Conservation (phyloP, 2,797 vertebrate species). For the Oreochromis mossambicus region DNA sequence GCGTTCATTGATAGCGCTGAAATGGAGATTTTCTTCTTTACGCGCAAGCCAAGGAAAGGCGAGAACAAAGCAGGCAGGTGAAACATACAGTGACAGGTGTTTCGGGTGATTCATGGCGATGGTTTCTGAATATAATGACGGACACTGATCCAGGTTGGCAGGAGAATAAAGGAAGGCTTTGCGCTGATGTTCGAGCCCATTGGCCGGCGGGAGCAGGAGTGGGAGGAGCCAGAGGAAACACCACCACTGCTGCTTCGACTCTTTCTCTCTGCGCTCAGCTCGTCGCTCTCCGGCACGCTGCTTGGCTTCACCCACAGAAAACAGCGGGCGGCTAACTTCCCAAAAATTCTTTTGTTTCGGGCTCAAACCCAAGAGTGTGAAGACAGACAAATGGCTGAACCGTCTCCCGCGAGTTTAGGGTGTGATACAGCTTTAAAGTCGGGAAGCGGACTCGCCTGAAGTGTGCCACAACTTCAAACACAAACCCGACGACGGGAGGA, state of each 20-base stretch:
- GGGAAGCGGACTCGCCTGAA: conserved; percentile 13
- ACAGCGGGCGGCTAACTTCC: neutral
- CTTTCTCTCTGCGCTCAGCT: neutral
- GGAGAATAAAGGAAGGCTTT: neutral
- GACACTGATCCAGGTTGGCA: neutral
- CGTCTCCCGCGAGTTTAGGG: neutral
- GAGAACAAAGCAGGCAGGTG: neutral
- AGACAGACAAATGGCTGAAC: conserved; percentile 50
- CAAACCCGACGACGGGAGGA: conserved; percentile 13
- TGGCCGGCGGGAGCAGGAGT: conserved; percentile 23
- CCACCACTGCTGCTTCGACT: neutral
- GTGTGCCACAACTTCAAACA: conserved; percentile 13
- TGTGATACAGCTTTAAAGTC: neutral
- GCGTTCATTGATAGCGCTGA: neutral
- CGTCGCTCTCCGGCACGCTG: conserved; percentile 5
- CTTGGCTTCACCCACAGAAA: neutral
- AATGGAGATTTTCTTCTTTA: neutral
- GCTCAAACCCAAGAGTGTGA: neutral
- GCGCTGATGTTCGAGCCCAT: neutral
- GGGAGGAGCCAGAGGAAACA: conserved; percentile 28
- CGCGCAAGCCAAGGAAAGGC: neutral
- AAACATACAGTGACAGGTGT: neutral
- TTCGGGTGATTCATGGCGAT: neutral
- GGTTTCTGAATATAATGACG: neutral
- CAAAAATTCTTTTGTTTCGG: neutral